Conservation (phyloP, 1,140 invertebrate species). For the Medauroidea extradentata region DNA sequence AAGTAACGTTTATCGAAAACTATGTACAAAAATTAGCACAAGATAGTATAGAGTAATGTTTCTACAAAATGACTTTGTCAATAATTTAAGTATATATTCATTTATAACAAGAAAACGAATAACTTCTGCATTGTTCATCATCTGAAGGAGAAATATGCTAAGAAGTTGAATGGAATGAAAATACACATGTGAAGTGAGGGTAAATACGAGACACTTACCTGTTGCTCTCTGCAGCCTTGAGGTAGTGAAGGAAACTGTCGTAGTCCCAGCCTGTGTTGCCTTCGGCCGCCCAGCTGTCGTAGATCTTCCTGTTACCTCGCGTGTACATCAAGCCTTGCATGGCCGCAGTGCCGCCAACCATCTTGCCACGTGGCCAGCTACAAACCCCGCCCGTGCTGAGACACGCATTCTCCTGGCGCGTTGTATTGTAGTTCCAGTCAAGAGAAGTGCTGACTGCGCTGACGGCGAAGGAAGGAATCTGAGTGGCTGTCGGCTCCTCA, state of each 20-base stretch:
- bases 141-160: no score
- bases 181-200: no score
- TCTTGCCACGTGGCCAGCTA: conserved; percentile 18
- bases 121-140: no score
- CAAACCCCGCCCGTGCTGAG: not conserved
- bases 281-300: conserved; percentile 50
- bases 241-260: conserved; percentile 34
- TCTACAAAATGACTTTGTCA: no score
- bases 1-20: no score
- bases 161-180: no score
- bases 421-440: conserved; percentile 16
- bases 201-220: no score
- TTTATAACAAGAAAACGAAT: no score
- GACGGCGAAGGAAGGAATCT: conserved; percentile 42
- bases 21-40: no score
- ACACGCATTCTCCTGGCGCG: not conserved
- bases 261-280: conserved; percentile 47
- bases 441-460: conserved; percentile 4
- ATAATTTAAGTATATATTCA: no score
- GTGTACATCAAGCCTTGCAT: conserved; percentile 57
- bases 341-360: conserved; percentile 45
- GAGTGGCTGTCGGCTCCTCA: conserved; percentile 45
- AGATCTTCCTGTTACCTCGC: conserved; percentile 53
- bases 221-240: no score
- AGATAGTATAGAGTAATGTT: no score